Evolutionary conservation across 2,797 vertebrate species (phyloP).

Genomic region (Hirundo rustica): DNA sequence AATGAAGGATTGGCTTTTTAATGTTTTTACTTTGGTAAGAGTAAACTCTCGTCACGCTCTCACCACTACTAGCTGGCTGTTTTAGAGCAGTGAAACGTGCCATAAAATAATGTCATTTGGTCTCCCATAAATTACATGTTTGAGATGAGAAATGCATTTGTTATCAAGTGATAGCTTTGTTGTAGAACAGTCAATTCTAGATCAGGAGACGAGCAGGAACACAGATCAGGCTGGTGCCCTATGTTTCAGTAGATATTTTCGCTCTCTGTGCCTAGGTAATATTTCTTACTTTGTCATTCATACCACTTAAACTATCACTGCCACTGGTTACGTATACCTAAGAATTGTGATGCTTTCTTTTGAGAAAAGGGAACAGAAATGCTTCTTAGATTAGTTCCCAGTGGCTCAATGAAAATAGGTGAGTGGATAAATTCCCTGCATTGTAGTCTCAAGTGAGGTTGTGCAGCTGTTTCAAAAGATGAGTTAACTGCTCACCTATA

Average conservation of each 20-base stretch:
- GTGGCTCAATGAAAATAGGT: neutral
- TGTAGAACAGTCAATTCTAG: neutral
- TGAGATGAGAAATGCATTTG: neutral
- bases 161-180: neutral
- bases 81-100: neutral
- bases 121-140: neutral
- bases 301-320: neutral
- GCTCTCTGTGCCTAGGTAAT: neutral
- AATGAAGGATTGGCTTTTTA: neutral
- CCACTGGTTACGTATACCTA: neutral
- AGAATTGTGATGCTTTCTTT: neutral
- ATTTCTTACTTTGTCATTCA: neutral
- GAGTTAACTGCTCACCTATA: neutral
- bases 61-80: neutral
- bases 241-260: neutral
- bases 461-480: neutral
- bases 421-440: neutral
- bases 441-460: neutral
- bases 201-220: neutral
- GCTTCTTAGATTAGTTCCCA: neutral
- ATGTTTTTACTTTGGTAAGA: neutral
- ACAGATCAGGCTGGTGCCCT: neutral
- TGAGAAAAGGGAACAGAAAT: neutral
- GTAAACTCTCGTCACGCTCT: neutral
- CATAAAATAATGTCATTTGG: neutral